These are phyloP conservation scores for Stegostoma tigrinum DNA, from an alignment of 2,113 vertebrate species.

Conservation along the genomic window DNA sequence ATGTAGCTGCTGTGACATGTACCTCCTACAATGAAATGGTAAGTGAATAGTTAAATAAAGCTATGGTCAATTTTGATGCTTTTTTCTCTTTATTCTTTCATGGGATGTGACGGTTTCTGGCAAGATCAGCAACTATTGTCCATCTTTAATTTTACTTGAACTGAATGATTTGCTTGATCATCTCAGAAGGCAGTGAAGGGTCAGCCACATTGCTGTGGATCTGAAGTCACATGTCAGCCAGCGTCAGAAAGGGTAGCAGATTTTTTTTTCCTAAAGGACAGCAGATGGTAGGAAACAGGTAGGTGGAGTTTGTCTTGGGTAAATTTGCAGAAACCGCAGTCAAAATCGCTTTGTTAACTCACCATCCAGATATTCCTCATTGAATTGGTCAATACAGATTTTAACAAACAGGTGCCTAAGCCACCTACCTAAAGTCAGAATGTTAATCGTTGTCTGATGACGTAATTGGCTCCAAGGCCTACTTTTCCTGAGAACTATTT, in stretches of 20 bases:
- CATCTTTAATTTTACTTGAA: too few species aligned
- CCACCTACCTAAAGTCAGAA: background rate
- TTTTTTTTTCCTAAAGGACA: too few species aligned
- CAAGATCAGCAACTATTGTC: too few species aligned
- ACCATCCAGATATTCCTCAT: background rate
- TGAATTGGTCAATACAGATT: background rate
- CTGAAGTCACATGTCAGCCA: too few species aligned
- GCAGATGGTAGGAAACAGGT: background rate
- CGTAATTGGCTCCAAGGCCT: background rate
- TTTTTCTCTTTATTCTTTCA: too few species aligned
- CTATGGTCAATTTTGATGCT: background rate
- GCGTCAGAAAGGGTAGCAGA: too few species aligned
- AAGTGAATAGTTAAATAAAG: background rate
- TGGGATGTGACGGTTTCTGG: too few species aligned
- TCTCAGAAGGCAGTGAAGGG: too few species aligned
- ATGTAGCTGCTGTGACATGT: background rate
- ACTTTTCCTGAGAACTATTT: background rate
- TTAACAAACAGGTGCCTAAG: background rate
- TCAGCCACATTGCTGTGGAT: too few species aligned
- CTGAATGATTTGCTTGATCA: too few species aligned
- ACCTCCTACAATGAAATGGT: background rate
- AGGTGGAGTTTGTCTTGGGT: too few species aligned
- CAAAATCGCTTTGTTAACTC: background rate
- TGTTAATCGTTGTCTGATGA: background rate
- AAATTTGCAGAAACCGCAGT: background rate